These are phyloP conservation scores for Zosterops borbonicus DNA, from an alignment of 2,113 vertebrate species.

Conservation along the genomic window DNA sequence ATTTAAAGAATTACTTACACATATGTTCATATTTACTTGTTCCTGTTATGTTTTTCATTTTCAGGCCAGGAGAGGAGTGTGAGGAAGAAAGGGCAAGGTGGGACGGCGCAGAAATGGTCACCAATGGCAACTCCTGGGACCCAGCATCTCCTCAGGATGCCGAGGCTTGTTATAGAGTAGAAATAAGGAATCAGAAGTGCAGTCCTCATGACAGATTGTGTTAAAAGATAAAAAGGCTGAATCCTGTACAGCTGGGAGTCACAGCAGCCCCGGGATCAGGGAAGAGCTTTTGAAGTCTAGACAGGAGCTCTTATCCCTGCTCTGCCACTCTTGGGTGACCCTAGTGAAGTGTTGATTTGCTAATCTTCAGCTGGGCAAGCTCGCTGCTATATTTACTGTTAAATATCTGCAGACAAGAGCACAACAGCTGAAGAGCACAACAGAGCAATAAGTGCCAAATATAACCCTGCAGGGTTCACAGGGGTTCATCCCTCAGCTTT, in stretches of 20 bases:
- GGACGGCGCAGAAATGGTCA: background rate
- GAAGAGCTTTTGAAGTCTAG: conserved; percentile 8
- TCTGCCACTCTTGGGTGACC: background rate
- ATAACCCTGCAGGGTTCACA: background rate
- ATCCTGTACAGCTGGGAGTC: background rate
- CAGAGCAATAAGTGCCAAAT: background rate
- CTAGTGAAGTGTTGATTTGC: background rate
- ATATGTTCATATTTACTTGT: background rate
- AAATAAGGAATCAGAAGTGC: background rate
- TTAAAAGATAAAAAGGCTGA: conserved; percentile 7
- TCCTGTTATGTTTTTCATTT: background rate
- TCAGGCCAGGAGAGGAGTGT: background rate
- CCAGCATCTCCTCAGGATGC: background rate
- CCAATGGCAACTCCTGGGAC: background rate
- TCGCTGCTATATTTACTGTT: background rate
- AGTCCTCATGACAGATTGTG: background rate
- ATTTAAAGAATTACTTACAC: background rate
- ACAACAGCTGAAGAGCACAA: background rate
- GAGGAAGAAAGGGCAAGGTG: background rate
- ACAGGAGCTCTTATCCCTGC: background rate
- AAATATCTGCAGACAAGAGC: background rate
- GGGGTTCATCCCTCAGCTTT: background rate
- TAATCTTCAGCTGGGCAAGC: background rate
- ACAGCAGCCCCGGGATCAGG: background rate
- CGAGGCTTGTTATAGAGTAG: background rate